These are phyloP conservation scores for Athrips mouffetella DNA, from an alignment of 2,888 invertebrate genomes.

Conservation along the genomic window DNA sequence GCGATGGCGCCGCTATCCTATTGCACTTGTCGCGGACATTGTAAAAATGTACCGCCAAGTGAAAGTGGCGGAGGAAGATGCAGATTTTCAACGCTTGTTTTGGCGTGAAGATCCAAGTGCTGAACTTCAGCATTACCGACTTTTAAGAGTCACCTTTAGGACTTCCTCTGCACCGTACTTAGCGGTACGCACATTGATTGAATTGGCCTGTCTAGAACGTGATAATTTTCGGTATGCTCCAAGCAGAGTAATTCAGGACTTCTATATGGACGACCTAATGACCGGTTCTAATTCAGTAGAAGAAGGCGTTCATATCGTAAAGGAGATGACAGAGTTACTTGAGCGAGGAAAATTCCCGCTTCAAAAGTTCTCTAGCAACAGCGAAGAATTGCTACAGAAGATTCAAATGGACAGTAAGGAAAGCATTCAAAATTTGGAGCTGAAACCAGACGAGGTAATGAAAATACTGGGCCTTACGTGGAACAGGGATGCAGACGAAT, in stretches of 20 bases:
- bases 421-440: constrained; percentile 1
- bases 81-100: constrained; percentile 27
- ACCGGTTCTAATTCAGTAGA: constrained; percentile 26
- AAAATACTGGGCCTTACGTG: constrained; percentile 35
- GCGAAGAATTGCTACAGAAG: constrained; percentile 19
- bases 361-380: constrained; percentile 33
- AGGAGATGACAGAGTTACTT: constrained; percentile 30
- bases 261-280: too few species aligned
- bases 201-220: constrained; percentile 29
- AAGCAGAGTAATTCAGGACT: constrained; percentile 24
- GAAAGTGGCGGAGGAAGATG: constrained; percentile 25
- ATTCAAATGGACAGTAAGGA: constrained; percentile 2
- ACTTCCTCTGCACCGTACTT: constrained; percentile 33
- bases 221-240: constrained; percentile 26
- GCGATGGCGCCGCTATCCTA: constrained; percentile 27
- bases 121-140: constrained; percentile 23
- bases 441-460: constrained; percentile 25
- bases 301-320: constrained; percentile 23
- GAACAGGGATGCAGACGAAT: constrained; percentile 28
- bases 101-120: constrained; percentile 21
- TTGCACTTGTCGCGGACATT: constrained; percentile 31
- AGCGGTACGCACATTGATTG: constrained; percentile 31
- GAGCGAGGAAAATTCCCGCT: constrained; percentile 35
- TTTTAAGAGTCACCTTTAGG: constrained; percentile 32
- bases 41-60: constrained; percentile 39